A percentile compares a stretch with the other conserved stretches of the same genome.
These are phyloP conservation scores for Akabosia matsudoensis DNA, from an alignment of 1,140 invertebrate genomes.

Conservation along the genomic window DNA sequence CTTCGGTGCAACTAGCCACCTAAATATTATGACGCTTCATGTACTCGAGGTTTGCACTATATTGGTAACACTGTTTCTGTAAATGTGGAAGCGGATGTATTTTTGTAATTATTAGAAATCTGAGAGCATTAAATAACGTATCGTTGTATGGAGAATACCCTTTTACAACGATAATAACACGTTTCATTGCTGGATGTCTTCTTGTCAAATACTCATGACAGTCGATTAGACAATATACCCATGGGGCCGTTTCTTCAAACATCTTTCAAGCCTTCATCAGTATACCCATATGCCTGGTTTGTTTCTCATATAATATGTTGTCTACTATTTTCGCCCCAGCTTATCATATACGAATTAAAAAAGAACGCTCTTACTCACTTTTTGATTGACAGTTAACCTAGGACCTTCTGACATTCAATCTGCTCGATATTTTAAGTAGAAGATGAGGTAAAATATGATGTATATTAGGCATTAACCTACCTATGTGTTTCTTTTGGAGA, in stretches of 20 bases:
- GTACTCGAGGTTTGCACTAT: too few relatives aligned
- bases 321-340: neutral
- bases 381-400: constrained; percentile 47
- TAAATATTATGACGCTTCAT: too few relatives aligned
- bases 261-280: neutral
- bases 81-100: too few relatives aligned
- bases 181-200: constrained; percentile 32
- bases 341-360: too few relatives aligned
- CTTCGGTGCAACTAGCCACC: too few relatives aligned
- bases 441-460: neutral
- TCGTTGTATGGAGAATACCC: neutral
- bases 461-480: neutral
- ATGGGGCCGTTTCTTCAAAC: constrained; percentile 15
- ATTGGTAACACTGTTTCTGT: too few relatives aligned
- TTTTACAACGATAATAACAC: neutral
- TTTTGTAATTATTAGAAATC: too few relatives aligned
- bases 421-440: neutral
- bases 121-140: too few relatives aligned
- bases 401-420: constrained; percentile 14
- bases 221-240: constrained; percentile 48
- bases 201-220: constrained; percentile 48
- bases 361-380: neutral
- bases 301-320: constrained; percentile 1
- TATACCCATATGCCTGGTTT: neutral
- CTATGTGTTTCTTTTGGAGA: neutral